Evolutionary conservation across 2,797 vertebrate species (phyloP).

Genomic region (Eupleurogrammus muticus): DNA sequence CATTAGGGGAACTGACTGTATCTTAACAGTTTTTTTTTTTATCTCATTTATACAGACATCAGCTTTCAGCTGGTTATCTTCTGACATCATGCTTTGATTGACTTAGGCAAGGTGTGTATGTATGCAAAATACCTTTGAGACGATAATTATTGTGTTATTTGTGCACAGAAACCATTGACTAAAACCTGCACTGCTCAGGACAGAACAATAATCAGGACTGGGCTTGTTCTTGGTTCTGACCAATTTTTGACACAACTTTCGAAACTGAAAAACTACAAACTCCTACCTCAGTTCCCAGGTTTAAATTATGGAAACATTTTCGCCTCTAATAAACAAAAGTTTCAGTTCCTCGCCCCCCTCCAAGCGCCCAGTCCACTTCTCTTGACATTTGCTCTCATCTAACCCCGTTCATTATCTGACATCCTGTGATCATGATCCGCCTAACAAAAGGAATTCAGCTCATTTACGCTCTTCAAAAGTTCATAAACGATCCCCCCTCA

Average conservation of each 20-base stretch:
- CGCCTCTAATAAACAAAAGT: slow-evolving; percentile 34
- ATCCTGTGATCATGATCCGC: slow-evolving; percentile 64
- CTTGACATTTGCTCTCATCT: slow-evolving; percentile 65
- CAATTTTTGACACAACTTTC: background rate
- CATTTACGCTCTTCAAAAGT: slow-evolving; percentile 70
- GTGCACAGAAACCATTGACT: no score
- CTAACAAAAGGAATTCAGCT: slow-evolving; percentile 55
- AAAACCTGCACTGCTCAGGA: no score
- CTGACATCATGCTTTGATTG: no score
- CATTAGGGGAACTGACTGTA: background rate
- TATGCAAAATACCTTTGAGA: no score
- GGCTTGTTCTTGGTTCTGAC: background rate
- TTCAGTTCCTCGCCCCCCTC: slow-evolving; percentile 32
- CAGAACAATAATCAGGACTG: background rate
- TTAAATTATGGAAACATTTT: slow-evolving; percentile 14
- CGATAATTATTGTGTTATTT: no score
- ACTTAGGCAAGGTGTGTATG: no score
- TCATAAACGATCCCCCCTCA: slow-evolving; percentile 63
- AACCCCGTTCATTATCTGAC: slow-evolving; percentile 54
- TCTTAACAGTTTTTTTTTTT: background rate
- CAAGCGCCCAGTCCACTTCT: slow-evolving; percentile 29
- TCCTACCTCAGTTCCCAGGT: background rate
- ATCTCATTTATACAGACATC: no score
- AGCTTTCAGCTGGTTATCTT: no score
- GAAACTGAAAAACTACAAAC: background rate